Evolutionary conservation across 2,113 vertebrate species (phyloP).

Genomic region (Nestor notabilis): DNA sequence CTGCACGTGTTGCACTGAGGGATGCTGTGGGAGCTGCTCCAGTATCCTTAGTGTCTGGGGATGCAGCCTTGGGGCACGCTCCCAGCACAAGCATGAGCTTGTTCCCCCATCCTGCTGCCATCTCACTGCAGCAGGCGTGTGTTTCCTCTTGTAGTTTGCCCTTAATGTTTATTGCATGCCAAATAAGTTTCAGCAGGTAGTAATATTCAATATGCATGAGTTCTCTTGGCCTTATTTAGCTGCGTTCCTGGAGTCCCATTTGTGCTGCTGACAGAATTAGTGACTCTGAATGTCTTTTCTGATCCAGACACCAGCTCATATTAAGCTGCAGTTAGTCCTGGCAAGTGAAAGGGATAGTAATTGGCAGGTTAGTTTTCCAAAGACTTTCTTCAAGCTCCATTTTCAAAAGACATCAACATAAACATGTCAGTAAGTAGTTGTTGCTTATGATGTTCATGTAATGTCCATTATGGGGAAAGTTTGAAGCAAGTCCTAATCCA

Average conservation of each 20-base stretch:
- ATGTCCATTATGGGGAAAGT: not conserved
- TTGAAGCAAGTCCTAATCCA: not conserved
- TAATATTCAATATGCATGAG: not conserved
- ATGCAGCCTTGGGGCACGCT: accelerated
- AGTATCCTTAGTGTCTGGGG: accelerated
- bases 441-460: not conserved
- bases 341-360: slow-evolving; percentile 7
- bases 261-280: not conserved
- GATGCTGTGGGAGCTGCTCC: not conserved
- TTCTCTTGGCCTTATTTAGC: not conserved
- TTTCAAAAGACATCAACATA: slow-evolving; percentile 4
- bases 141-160: not conserved
- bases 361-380: slow-evolving; percentile 6
- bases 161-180: not conserved
- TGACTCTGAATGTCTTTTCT: not conserved
- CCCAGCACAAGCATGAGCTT: not conserved
- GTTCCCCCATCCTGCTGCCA: accelerated
- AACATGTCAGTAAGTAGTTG: not conserved
- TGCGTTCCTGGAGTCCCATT: not conserved
- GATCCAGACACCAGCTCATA: not conserved
- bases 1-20: not conserved
- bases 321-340: slow-evolving; percentile 11
- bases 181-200: not conserved
- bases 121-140: accelerated
- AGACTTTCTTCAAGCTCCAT: not conserved